phyloP scores from a whole-genome alignment of 2,797 vertebrate species.

The Bryconaethiops microstoma region DNA sequence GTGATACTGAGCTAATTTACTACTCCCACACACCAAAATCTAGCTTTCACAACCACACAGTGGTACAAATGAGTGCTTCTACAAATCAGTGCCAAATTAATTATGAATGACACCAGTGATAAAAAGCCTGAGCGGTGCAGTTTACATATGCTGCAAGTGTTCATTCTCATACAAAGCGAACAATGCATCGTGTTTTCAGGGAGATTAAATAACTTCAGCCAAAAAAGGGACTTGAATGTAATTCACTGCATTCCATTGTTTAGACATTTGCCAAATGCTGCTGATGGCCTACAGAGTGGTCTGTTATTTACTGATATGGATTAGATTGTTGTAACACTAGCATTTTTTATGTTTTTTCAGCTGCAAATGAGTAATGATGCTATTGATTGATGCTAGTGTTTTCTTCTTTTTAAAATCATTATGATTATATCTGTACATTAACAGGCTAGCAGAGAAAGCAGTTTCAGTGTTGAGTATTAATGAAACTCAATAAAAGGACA shows the following conservation, averaged over 20 bases:
- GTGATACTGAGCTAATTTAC: background rate
- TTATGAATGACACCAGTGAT: background rate
- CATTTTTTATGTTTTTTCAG: background rate
- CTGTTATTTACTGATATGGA: background rate
- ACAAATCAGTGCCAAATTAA: background rate
- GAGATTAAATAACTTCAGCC: background rate
- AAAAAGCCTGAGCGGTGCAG: background rate
- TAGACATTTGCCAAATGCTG: constrained; percentile 10
- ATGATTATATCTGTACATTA: constrained; percentile 12
- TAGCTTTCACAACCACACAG: background rate
- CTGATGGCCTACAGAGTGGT: background rate
- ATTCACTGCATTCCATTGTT: background rate
- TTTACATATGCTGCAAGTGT: background rate
- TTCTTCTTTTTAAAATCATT: background rate
- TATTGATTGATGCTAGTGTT: background rate
- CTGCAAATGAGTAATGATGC: background rate
- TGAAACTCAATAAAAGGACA: constrained; percentile 37
- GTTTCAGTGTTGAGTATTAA: constrained; percentile 9
- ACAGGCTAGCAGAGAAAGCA: constrained; percentile 4
- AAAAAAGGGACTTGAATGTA: background rate
- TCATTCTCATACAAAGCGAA: background rate
- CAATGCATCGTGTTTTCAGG: background rate
- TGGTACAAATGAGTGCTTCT: background rate
- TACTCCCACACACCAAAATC: background rate
- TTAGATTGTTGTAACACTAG: background rate